Percentiles rank a stretch among this genome's conserved stretches.
These are phyloP conservation scores for Phylloscopus collybita DNA, from an alignment of 2,797 vertebrate genomes.

Conservation along the genomic window DNA sequence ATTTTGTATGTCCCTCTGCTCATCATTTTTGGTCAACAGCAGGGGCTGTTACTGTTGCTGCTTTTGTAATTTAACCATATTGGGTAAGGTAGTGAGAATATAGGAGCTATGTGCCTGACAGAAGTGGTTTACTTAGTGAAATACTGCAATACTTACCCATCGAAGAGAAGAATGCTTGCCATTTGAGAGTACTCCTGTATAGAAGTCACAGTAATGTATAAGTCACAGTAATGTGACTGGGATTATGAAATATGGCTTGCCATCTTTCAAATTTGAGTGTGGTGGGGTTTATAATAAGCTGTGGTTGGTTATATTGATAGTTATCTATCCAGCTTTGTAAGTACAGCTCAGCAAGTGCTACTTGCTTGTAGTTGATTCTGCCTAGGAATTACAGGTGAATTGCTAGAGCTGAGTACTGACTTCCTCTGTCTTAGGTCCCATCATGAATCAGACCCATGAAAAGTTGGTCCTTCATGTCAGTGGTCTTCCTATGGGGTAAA, in stretches of 20 bases:
- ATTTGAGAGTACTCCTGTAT: not conserved
- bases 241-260: not conserved
- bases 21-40: not conserved
- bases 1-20: not conserved
- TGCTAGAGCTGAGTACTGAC: not conserved
- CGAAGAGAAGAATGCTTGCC: not conserved
- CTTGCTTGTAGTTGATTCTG: not conserved
- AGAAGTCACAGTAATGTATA: not conserved
- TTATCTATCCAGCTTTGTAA: not conserved
- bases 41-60: not conserved
- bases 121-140: not conserved
- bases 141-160: not conserved
- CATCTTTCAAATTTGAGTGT: not conserved
- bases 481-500: not conserved
- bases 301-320: not conserved
- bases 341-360: not conserved
- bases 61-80: not conserved
- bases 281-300: not conserved
- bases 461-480: not conserved
- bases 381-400: not conserved
- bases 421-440: not conserved
- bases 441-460: not conserved
- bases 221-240: not conserved
- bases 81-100: constrained; percentile 7
- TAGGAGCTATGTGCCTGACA: not conserved